Evolutionary conservation across 1,140 invertebrate genomes (phyloP).

Genomic region (Camponotus vicinus): DNA sequence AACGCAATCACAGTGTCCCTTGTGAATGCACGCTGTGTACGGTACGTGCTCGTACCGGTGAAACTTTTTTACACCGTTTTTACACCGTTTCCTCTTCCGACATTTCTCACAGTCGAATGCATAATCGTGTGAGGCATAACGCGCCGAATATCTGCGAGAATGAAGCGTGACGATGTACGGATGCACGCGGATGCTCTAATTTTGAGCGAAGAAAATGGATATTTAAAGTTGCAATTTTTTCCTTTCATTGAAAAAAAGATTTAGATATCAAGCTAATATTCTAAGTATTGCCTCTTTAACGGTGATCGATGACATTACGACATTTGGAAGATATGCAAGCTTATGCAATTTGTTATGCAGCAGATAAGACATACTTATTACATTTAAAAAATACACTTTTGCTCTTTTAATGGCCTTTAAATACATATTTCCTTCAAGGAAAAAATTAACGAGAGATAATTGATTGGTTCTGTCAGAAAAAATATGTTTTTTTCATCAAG

Average conservation of each 20-base stretch:
- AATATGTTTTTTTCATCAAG: too few relatives aligned
- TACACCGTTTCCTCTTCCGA: slow-evolving; percentile 66
- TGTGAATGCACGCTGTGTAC: neutral
- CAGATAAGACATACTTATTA: too few relatives aligned
- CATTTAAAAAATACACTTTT: too few relatives aligned
- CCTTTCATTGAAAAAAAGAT: neutral
- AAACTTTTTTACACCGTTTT: slow-evolving; percentile 48
- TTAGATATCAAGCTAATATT: neutral
- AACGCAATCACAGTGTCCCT: neutral
- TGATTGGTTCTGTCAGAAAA: too few relatives aligned
- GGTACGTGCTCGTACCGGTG: neutral
- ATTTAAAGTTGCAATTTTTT: neutral
- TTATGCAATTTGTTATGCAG: neutral
- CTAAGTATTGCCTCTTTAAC: too few relatives aligned
- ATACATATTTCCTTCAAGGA: too few relatives aligned
- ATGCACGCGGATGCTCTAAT: neutral
- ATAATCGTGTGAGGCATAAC: slow-evolving; percentile 49
- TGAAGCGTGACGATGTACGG: slow-evolving; percentile 14
- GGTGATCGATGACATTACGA: neutral
- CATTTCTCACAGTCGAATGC: slow-evolving; percentile 46
- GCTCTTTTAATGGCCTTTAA: too few relatives aligned
- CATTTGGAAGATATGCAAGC: neutral
- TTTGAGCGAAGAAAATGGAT: neutral
- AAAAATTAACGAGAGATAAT: too few relatives aligned
- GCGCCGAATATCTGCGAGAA: neutral